Evolutionary conservation across 2,797 vertebrate genomes (phyloP), one percentile per base, ranked within the genome.

Genomic region (Leptoclinus maculatus): DNA sequence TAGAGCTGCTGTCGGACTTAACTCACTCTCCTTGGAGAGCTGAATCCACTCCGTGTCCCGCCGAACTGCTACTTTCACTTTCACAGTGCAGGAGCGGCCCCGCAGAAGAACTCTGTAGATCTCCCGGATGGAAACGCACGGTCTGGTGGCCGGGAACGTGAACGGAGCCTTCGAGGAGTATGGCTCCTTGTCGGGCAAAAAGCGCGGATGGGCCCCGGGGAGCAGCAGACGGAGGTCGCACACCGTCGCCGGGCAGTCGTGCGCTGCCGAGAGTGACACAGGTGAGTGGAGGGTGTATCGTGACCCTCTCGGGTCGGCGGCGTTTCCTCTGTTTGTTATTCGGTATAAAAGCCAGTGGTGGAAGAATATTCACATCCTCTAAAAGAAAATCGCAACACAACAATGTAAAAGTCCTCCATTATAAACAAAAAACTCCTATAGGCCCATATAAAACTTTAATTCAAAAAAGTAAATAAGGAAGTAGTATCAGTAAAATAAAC

Each of bases 91-190:
- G 38, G 11, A 54, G 25, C 43, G 10, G 13, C 4, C 2, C 0
- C 14, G 1, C 51, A 5, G 6, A 16, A 2, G 5, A 4, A 19
- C 8, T 10, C 2, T 21, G 29, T 4, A 17, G 3, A 5, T 17
- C 41, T 65, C 43, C 88, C 59, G 56, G 12, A 95, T 96, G 95
- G 95, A 95, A 75, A 83, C 92, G 2, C 91, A 95, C 36, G 49
- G 78, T 34, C 86, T 96, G 65, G 73, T 96, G 69, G 11, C 64
- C 39, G 87, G 84, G 4, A 59, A 54, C n/a, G 71, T 21, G 39
- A 58, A 41, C 86, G 83, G 2, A 60, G 83, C 49, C 3, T 7
- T 58, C n/a, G 67, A 2, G 0, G 78, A 78, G 0, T 88, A 91
- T 32, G 91, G 92, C 34, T 83, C 87, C 65, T 1, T 54, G 25